Base-by-base conservation (phyloP, 2,797 vertebrate genomes). In the Dromococcyx pavoninus region DNA sequence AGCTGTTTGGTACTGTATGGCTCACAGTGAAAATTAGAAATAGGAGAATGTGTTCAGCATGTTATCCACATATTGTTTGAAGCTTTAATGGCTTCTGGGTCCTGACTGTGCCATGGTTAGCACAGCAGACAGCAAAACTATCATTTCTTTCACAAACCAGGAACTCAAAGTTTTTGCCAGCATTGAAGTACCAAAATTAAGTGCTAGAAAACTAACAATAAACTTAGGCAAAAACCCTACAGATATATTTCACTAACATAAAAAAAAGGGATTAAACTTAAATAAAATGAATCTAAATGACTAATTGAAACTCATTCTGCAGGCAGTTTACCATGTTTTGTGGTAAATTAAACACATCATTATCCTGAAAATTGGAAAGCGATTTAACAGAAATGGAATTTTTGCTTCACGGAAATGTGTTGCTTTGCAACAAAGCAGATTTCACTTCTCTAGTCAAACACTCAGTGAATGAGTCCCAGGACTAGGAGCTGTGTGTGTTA, bases 391-490 rank as follows among this genome's bases (percentile, higher is more conserved):
- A 97, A 98, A 97, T 97, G 97, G 98, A 98, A 98, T 99, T 98
- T 98, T 98, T 98, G 94, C 93, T 94, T 97, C 93, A 95, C 96
- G 95, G 97, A 98, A 98, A 97, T 57, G 97, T 96, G 98, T 98
- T 99, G 98, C 98, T 98, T 97, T 98, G 98, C 98, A 97, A 98
- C 98, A 98, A 98, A 98, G 98, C 73, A 95, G 92, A 98, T 98
- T 98, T 98, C 97, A 98, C 98, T 98, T 97, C 95, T 94, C 81
- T 96, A 86, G 94, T 98, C 95, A 97, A 91, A 94, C 97, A 96
- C 69, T 85, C n/a, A 3, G 82, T 98, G 97, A 98, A 98, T 97
- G 97, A 98, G 73, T 90, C 82, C 96, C 83, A 93, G 96, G 94
- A 95, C 95, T 53, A 96, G 87, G 96, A 93, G 93, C 35, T 96